A percentile compares a stretch with the other conserved stretches of the same genome.
phyloP scores from a whole-genome alignment of 2,888 invertebrate species.

The Odontocolon sp. region DNA sequence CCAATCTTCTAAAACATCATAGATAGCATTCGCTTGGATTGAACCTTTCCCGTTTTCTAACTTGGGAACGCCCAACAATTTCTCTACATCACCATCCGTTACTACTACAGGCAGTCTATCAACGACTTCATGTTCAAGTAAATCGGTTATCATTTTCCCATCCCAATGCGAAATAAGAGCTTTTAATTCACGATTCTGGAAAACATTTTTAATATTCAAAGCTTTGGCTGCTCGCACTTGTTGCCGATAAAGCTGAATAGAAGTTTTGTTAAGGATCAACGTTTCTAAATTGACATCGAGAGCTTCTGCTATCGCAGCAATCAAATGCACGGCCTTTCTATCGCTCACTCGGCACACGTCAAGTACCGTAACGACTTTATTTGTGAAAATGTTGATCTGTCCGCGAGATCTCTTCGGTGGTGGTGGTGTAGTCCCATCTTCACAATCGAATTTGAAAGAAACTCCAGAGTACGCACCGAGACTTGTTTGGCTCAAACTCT shows the following conservation, averaged over 20 bases:
- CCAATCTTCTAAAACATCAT: constrained; percentile 58
- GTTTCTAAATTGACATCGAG: constrained; percentile 29
- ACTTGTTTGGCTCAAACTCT: constrained; percentile 49
- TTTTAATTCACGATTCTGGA: constrained; percentile 17
- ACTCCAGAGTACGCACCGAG: constrained; percentile 56
- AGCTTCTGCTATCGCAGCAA: constrained; percentile 41
- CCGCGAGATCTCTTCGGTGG: constrained; percentile 32
- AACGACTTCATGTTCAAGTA: constrained; percentile 50
- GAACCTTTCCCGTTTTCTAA: constrained; percentile 50
- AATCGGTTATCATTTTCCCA: constrained; percentile 60
- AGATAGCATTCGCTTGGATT: constrained; percentile 53
- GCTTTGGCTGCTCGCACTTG: constrained; percentile 27
- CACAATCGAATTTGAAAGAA: constrained; percentile 26
- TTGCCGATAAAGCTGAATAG: constrained; percentile 58
- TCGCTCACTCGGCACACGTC: constrained; percentile 58
- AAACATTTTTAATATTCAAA: constrained; percentile 23
- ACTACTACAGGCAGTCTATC: constrained; percentile 66
- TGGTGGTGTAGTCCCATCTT: constrained; percentile 23
- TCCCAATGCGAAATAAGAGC: constrained; percentile 63
- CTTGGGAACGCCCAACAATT: constrained; percentile 63
- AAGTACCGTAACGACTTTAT: constrained; percentile 54
- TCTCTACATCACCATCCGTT: constrained; percentile 56
- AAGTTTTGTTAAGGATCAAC: constrained; percentile 54
- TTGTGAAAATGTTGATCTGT: constrained; percentile 44
- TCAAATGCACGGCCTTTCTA: constrained; percentile 56